Conservation (phyloP, 2,888 invertebrate species). For the Drosophila ezoana region DNA sequence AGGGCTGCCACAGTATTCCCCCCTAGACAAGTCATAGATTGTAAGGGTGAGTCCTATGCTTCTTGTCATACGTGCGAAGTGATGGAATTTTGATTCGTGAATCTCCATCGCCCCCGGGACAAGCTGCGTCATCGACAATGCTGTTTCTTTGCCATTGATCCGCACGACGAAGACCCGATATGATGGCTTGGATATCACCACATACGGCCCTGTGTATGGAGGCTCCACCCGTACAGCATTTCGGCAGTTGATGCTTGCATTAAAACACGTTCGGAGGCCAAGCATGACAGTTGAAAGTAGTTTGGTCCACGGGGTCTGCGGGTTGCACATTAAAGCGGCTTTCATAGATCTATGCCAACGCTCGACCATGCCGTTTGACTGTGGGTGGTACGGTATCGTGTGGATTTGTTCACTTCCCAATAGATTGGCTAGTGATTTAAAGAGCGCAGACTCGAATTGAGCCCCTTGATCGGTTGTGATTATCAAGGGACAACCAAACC, state of each 20-base stretch:
- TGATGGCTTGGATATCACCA: neutral
- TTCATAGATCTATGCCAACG: conserved; percentile 7
- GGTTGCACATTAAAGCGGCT: conserved; percentile 4
- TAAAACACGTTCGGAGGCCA: neutral
- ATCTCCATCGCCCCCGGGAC: neutral
- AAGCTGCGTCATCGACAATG: too few relatives aligned
- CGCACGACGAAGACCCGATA: neutral
- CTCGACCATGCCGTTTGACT: conserved; percentile 11
- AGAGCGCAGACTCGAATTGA: conserved; percentile 1
- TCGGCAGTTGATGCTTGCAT: conserved; percentile 1
- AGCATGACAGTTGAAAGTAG: neutral
- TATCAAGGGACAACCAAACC: neutral
- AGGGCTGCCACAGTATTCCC: neutral
- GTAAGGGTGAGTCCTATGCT: neutral
- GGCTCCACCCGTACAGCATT: neutral
- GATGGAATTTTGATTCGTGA: neutral
- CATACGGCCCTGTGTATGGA: neutral
- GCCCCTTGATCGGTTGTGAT: neutral
- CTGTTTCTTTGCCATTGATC: neutral
- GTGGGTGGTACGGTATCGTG: conserved; percentile 2
- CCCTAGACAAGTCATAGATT: neutral
- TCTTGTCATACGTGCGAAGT: neutral
- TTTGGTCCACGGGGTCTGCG: neutral
- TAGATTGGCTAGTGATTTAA: conserved; percentile 3
- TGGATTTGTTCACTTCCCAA: conserved; percentile 1